phyloP scores from a whole-genome alignment of 2,113 vertebrate genomes.

The Caracal caracal region DNA sequence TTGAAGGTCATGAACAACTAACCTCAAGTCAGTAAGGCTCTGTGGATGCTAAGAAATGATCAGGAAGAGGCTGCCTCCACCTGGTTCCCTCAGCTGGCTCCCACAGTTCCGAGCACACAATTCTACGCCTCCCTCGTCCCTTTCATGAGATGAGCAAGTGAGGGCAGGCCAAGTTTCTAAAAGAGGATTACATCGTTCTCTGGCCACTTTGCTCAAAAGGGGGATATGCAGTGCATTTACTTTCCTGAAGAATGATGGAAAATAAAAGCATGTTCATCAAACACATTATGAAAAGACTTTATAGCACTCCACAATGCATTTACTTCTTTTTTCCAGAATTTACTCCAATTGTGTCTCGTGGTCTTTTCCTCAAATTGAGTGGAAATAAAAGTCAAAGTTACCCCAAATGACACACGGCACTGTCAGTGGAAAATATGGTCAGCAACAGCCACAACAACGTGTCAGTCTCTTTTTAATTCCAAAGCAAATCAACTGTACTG shows the following conservation, averaged over 20 bases:
- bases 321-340: slow-evolving; percentile 27
- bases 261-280: background rate
- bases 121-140: fast-evolving
- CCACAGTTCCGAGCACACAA: background rate
- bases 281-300: background rate
- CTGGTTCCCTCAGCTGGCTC: background rate
- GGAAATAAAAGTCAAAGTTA: slow-evolving; percentile 25
- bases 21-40: background rate
- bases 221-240: background rate
- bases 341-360: background rate
- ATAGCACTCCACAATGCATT: background rate
- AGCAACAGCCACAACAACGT: background rate
- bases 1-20: background rate
- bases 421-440: slow-evolving; percentile 7
- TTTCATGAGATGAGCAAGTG: background rate
- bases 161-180: background rate
- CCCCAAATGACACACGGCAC: background rate
- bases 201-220: background rate
- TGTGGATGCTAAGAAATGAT: background rate
- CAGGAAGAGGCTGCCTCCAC: background rate
- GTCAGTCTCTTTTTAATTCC: background rate
- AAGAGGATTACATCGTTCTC: background rate
- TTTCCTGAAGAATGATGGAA: background rate
- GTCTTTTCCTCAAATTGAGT: background rate
- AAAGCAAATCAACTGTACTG: background rate